These are phyloP conservation scores for Orestias chungarensis DNA, from an alignment of 2,797 vertebrate species.

Conservation along the genomic window DNA sequence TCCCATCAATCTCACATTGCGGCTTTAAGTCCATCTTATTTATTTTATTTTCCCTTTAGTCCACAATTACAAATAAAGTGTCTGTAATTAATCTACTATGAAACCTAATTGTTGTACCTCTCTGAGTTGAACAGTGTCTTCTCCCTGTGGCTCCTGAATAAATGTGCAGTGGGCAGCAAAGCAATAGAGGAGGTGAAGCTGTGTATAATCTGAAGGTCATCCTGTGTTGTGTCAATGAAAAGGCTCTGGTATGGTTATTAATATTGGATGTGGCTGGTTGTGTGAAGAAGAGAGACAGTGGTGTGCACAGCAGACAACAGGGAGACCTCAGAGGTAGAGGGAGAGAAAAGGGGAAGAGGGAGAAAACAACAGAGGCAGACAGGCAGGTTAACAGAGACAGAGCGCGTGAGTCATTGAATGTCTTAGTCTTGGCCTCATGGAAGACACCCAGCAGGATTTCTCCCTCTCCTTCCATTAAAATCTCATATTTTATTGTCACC, in stretches of 20 bases:
- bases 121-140: slow-evolving; percentile 23
- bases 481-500: slow-evolving; percentile 70
- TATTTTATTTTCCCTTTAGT: neutral
- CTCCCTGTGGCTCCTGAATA: slow-evolving; percentile 19
- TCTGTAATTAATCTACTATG: slow-evolving; percentile 29
- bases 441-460: slow-evolving; percentile 21
- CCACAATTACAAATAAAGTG: slow-evolving; percentile 48
- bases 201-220: slow-evolving; percentile 63
- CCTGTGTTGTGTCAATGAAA: slow-evolving; percentile 51
- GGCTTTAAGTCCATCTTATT: slow-evolving; percentile 20
- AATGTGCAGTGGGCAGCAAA: slow-evolving; percentile 21
- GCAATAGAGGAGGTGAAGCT: slow-evolving; percentile 22
- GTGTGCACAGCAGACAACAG: slow-evolving; percentile 24
- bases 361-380: slow-evolving; percentile 8
- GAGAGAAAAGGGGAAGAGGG: slow-evolving; percentile 1
- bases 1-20: slow-evolving; percentile 22
- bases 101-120: slow-evolving; percentile 30
- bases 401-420: slow-evolving; percentile 60
- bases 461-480: slow-evolving; percentile 59
- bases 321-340: slow-evolving; percentile 17
- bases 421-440: slow-evolving; percentile 27
- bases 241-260: slow-evolving; percentile 40
- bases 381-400: slow-evolving; percentile 33
- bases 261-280: slow-evolving; percentile 38
- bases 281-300: slow-evolving; percentile 31